Evolutionary conservation across 2,888 invertebrate genomes (phyloP).

Genomic region (Athalia circularis): DNA sequence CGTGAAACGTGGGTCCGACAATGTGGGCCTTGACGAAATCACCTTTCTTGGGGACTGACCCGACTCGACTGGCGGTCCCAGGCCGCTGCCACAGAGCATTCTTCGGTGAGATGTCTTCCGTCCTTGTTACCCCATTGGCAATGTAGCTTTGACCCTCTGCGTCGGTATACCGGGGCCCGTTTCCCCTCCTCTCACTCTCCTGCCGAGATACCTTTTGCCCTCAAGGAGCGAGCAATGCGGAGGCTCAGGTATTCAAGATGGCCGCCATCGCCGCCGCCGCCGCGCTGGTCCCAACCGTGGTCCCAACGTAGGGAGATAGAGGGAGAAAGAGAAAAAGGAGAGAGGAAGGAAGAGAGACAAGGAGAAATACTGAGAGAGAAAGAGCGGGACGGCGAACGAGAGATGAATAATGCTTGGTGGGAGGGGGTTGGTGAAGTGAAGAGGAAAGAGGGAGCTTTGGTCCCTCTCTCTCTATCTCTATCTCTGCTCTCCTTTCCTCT

Average conservation of each 20-base stretch:
- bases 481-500: conserved; percentile 44
- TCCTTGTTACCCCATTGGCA: conserved; percentile 40
- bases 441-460: conserved; percentile 42
- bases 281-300: conserved; percentile 50
- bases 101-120: conserved; percentile 54
- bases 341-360: conserved; percentile 47
- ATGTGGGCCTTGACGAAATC: conserved; percentile 58
- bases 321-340: conserved; percentile 44
- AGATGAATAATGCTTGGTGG: conserved; percentile 46
- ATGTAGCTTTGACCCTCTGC: conserved; percentile 64
- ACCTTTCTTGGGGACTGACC: conserved; percentile 70
- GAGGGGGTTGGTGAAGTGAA: conserved; percentile 30
- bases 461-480: conserved; percentile 42
- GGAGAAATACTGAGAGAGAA: conserved; percentile 49
- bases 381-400: conserved; percentile 42
- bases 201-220: conserved; percentile 74
- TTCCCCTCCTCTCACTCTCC: conserved; percentile 62
- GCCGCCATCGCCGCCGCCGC: conserved; percentile 67
- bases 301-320: conserved; percentile 43
- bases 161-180: conserved; percentile 66
- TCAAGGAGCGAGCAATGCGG: conserved; percentile 74
- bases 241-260: conserved; percentile 76
- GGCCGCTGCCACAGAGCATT: conserved; percentile 61
- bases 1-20: conserved; percentile 59
- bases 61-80: conserved; percentile 69